These are phyloP conservation scores for Branchinecta sandiegonensis DNA, from an alignment of 2,888 invertebrate species.

Conservation along the genomic window DNA sequence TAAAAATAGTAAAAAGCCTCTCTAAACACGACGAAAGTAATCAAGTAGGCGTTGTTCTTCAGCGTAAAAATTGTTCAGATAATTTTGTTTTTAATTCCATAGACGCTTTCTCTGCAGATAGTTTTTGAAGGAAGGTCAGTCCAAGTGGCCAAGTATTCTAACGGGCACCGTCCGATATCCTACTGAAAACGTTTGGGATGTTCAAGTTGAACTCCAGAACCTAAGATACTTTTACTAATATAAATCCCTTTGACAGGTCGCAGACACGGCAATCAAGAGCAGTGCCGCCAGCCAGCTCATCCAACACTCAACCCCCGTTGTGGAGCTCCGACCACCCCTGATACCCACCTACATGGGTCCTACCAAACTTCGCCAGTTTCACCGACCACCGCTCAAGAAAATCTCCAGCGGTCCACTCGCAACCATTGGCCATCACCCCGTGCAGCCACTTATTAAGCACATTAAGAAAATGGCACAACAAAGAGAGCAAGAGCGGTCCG, in stretches of 20 bases:
- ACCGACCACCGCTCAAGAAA: constrained; percentile 74
- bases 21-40: too few species aligned
- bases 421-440: constrained; percentile 57
- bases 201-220: too few species aligned
- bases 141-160: too few species aligned
- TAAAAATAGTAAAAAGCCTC: too few species aligned
- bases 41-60: too few species aligned
- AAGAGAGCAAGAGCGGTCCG: constrained; percentile 80
- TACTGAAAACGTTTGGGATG: too few species aligned
- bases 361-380: constrained; percentile 74
- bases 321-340: constrained; percentile 84
- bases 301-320: constrained; percentile 94
- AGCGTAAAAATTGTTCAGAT: too few species aligned
- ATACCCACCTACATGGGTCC: constrained; percentile 85
- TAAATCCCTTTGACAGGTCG: neutral
- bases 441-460: constrained; percentile 70
- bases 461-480: constrained; percentile 81
- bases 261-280: constrained; percentile 24
- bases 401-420: constrained; percentile 68
- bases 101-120: too few species aligned
- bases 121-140: too few species aligned
- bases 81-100: too few species aligned
- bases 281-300: constrained; percentile 66
- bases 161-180: too few species aligned
- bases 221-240: too few species aligned